Evolutionary conservation across 2,113 vertebrate species (phyloP), one percentile per base, ranked within the genome.

Genomic region (Rana temporaria): DNA sequence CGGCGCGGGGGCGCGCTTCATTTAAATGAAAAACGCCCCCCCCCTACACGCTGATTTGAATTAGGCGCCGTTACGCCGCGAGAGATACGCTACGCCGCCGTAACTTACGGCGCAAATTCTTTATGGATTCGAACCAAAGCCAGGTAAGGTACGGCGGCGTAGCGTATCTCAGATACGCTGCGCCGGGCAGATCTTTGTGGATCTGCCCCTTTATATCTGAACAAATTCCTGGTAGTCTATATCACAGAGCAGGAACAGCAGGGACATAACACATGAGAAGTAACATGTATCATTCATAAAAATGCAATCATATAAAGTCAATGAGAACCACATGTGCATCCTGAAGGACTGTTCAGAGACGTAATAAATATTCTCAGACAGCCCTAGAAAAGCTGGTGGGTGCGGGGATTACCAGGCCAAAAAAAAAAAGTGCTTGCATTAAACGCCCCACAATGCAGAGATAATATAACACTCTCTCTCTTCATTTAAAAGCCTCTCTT

Each of bases 281-380:
- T 59, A 75, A 42, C 72, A 68, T 59, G 64, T 22, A 67, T 79
- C 77, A 79, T 68, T 79, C 77, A 79, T 79, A 79, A 79, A 79
- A 66, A 59, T 11, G 19, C 52, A 60, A 42, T 75, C 56, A 63
- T 63, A 77, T 56, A 53, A 78, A 57, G 62, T 64, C n/a, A 81
- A 81, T 73, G 62, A 20, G 71, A 81, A 73, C 60, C 79, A 81
- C 42, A 73, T 73, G 79, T 68, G 34, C 57, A 53, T 69, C 77
- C 14, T 56, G 68, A 22, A 79, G 56, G n/a, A 38, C 52, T 69
- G 22, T 16, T 38, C 56, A 64, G 69, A 68, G 69, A 81, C 69
- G 56, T 81, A 81, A 56, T 73, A 73, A 73, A 81, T 81, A 64
- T 52, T 64, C 67, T 53, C 79, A 72, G 79, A 73, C 69, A 64